Base-by-base conservation (phyloP, 1,140 invertebrate genomes). In the Idris sp. region DNA sequence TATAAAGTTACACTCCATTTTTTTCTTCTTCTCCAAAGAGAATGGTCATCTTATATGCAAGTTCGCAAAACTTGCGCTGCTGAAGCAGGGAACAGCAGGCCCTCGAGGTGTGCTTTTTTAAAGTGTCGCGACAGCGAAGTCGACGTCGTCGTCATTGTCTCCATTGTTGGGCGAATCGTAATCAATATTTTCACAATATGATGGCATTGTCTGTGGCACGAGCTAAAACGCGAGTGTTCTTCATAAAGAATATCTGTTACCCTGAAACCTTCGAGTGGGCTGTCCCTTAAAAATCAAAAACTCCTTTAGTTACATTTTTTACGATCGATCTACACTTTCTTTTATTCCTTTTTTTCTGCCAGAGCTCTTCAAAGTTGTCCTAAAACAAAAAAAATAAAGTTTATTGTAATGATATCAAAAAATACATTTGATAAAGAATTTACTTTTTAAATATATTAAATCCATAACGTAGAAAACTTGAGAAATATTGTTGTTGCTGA, bases 161-260 rank as follows among this genome's bases (percentile, higher is more conserved):
- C 81, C 78, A 86, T 86, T 87, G 84, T 86, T 83, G 80, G n/a
- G 78, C 69, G 83, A 86, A 85, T 86, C 79, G 76, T 81, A 87
- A 87, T 87, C 84, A 87, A 87, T 87, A 87, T 87, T 87, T 87
- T 87, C 84, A 87, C 84, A 87, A 87, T 87, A 87, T 84, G 79
- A 72, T 77, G 79, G 75, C 74, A 86, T 87, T 87, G 85, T 87
- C 79, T 68, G 72, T 64, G 81, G 81, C 84, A 86, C 83, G 84
- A 82, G 79, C 83, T 75, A n/a, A 78, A 75, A 43, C 69, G 78
- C 68, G 59, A 82, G 76, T 61, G 56, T 76, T 33, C 79, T 83
- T 78, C 62, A 76, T 61, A 48, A 53, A 38, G 58, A 72, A n/a
- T n/a, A 54, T 72, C 59, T 44, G 75, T 75, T 35, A 74, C 74